These are phyloP conservation scores for Amphipoea oculea DNA, from an alignment of 2,888 invertebrate genomes.

Conservation along the genomic window DNA sequence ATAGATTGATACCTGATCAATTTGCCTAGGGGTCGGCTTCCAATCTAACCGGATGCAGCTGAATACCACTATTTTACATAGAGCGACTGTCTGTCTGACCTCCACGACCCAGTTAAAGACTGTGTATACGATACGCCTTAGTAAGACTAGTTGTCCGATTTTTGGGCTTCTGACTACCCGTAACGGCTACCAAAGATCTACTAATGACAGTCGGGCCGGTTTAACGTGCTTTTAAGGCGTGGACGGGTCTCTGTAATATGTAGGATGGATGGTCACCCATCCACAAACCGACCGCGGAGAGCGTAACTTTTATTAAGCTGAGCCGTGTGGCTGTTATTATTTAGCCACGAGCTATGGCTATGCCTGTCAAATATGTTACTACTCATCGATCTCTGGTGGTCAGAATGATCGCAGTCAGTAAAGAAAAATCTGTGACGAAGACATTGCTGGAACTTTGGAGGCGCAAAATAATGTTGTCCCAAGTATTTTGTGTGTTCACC, in stretches of 20 bases:
- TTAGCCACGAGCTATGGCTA: not conserved
- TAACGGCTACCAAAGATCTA: not conserved
- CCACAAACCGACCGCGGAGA: not conserved
- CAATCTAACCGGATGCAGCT: too few species aligned
- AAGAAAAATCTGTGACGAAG: constrained; percentile 1
- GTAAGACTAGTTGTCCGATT: too few species aligned
- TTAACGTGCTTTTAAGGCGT: not conserved
- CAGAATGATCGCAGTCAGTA: not conserved
- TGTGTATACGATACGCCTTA: too few species aligned
- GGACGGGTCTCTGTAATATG: not conserved
- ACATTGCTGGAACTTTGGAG: constrained; percentile 18
- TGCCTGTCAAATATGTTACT: not conserved
- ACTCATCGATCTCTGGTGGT: not conserved
- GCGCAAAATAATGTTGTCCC: constrained; percentile 39
- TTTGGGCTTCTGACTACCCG: too few species aligned
- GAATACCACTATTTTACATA: too few species aligned
- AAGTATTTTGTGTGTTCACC: constrained; percentile 33
- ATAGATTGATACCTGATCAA: too few species aligned
- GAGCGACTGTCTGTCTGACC: too few species aligned
- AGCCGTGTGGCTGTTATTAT: not conserved
- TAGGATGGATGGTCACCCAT: not conserved
- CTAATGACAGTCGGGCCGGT: not conserved
- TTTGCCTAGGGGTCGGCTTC: too few species aligned
- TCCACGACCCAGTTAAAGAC: too few species aligned
- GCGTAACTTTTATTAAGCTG: not conserved